A percentile compares a stretch with the other conserved stretches of the same genome.
Evolutionary conservation across 1,140 invertebrate species (phyloP).

Genomic region (Platorchestia sp.): DNA sequence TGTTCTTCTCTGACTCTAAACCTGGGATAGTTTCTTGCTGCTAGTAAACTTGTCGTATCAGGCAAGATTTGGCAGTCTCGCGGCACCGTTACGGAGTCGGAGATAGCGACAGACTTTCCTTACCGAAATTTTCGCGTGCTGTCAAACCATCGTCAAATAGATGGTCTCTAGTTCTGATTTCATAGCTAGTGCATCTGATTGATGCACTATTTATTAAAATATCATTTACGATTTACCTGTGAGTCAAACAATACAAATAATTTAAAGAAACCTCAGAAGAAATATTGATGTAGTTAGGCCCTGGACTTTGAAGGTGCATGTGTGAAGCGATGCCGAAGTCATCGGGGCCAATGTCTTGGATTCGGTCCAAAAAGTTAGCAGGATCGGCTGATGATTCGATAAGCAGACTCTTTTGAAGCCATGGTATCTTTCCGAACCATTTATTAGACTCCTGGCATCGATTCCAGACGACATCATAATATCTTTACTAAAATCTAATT

Average conservation of each 20-base stretch:
- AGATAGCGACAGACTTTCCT: neutral
- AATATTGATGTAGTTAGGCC: neutral
- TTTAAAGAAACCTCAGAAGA: neutral
- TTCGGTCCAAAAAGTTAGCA: slow-evolving; percentile 50
- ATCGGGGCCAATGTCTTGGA: slow-evolving; percentile 43
- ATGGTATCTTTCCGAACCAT: slow-evolving; percentile 45
- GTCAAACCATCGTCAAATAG: neutral
- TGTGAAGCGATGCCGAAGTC: slow-evolving; percentile 16
- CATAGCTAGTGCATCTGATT: neutral
- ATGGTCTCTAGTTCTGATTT: neutral
- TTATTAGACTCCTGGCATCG: neutral
- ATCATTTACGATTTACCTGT: neutral
- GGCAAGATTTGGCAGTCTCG: too few species aligned
- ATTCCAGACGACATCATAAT: slow-evolving; percentile 25
- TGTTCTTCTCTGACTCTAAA: neutral
- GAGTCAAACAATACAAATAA: neutral
- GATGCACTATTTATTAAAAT: neutral
- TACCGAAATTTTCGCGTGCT: neutral
- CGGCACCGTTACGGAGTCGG: neutral
- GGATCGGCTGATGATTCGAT: slow-evolving; percentile 45
- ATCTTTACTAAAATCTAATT: slow-evolving; percentile 11
- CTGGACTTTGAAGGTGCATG: slow-evolving; percentile 21
- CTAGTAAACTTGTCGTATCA: too few species aligned
- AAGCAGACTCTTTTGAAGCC: slow-evolving; percentile 47
- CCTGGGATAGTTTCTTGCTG: neutral